phyloP scores from a whole-genome alignment of 2,888 invertebrate species.

The Ectobius pallidus region DNA sequence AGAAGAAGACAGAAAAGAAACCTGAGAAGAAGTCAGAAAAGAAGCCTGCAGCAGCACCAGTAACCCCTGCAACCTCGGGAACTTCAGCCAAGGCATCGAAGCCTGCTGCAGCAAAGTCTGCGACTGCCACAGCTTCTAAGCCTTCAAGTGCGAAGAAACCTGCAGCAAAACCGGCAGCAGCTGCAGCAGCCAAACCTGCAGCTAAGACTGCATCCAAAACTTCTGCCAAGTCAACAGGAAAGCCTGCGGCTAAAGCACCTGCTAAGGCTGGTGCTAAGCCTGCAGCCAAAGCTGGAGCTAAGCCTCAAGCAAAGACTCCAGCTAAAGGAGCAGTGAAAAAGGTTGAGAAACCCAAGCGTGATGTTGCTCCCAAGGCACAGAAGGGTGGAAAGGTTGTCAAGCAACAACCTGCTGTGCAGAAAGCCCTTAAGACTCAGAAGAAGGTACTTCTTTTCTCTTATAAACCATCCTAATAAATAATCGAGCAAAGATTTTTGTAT shows the following conservation, averaged over 20 bases:
- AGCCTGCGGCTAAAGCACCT: conserved; percentile 50
- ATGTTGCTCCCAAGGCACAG: conserved; percentile 60
- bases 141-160: conserved; percentile 52
- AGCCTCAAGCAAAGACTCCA: conserved; percentile 54
- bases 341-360: conserved; percentile 61
- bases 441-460: no score
- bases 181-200: conserved; percentile 57
- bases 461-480: no score
- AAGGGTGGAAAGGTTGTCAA: conserved; percentile 54
- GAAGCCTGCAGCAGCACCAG: conserved; percentile 54
- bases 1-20: conserved; percentile 36
- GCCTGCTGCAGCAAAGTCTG: conserved; percentile 33
- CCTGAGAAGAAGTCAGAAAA: conserved; percentile 42
- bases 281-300: conserved; percentile 53
- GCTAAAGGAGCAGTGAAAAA: conserved; percentile 50
- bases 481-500: conserved; percentile 21
- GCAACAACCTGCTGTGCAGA: conserved; percentile 63
- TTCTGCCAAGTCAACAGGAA: conserved; percentile 55
- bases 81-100: conserved; percentile 46
- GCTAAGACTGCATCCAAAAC: conserved; percentile 54
- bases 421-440: conserved; percentile 84
- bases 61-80: conserved; percentile 52
- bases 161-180: conserved; percentile 53
- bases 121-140: conserved; percentile 36
- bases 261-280: conserved; percentile 53